Percentiles rank a stretch among this genome's conserved stretches.
Evolutionary conservation across 2,888 invertebrate genomes (phyloP).

Genomic region (Neocrepidodera transversa): DNA sequence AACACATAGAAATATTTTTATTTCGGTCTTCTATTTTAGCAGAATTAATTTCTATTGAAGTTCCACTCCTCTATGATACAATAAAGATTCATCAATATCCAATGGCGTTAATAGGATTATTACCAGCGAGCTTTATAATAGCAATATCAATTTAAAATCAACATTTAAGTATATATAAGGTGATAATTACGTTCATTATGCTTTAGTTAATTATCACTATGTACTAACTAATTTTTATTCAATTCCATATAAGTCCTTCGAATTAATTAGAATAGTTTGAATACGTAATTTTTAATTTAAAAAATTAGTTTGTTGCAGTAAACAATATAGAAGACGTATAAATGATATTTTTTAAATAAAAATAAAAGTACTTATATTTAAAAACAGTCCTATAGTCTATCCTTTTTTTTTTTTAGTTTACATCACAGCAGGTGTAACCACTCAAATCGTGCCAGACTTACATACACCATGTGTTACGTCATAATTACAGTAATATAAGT

Average conservation of each 20-base stretch:
- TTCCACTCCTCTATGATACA: no score
- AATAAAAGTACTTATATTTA: no score
- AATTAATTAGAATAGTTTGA: conserved; percentile 15
- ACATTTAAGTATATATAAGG: conserved; percentile 3
- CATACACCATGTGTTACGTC: conserved; percentile 58
- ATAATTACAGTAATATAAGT: conserved; percentile 58
- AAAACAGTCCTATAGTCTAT: no score
- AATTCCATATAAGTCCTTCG: conserved; percentile 8
- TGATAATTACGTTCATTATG: conserved; percentile 6
- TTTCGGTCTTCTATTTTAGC: no score
- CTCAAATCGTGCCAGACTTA: conserved; percentile 45
- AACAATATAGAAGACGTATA: no score
- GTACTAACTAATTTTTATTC: conserved; percentile 1
- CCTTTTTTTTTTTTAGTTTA: no score
- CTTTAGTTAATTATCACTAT: conserved; percentile 12
- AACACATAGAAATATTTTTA: no score
- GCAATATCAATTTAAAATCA: conserved; percentile 25
- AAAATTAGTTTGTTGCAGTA: no score
- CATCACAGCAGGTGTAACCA: conserved; percentile 33
- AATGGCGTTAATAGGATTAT: neutral
- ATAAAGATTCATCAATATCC: no score
- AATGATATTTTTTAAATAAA: no score
- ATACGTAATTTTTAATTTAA: no score
- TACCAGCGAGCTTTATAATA: conserved; percentile 24
- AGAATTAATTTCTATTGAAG: no score